A percentile compares a stretch with the other conserved stretches of the same genome.
phyloP scores from a whole-genome alignment of 2,888 invertebrate species.

The Harpalus rufipes region DNA sequence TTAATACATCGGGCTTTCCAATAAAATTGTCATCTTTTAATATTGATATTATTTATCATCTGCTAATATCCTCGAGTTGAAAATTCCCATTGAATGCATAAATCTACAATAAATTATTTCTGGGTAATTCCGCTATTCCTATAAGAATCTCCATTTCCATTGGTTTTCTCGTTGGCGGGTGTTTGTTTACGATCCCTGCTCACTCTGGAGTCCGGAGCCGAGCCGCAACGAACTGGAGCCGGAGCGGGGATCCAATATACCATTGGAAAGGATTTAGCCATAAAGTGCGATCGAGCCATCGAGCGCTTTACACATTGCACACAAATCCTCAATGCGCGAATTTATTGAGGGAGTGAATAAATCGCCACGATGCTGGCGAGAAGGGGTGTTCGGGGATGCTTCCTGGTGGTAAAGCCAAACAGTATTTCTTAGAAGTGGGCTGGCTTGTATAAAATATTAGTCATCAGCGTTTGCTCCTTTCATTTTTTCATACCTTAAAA shows the following conservation, averaged over 20 bases:
- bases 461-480: too few relatives aligned
- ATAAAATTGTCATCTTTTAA: too few relatives aligned
- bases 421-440: background rate
- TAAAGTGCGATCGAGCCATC: conserved; percentile 74
- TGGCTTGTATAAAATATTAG: background rate
- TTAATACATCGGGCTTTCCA: too few relatives aligned
- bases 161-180: conserved; percentile 41
- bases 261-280: conserved; percentile 77
- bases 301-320: conserved; percentile 72
- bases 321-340: conserved; percentile 77
- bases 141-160: conserved; percentile 43
- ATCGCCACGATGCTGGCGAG: conserved; percentile 27
- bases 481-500: too few relatives aligned
- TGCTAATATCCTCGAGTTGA: background rate
- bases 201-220: background rate
- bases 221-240: background rate
- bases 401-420: background rate
- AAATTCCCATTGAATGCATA: background rate
- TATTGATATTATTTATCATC: too few relatives aligned
- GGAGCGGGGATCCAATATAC: conserved; percentile 73
- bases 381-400: background rate
- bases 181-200: conserved; percentile 49
- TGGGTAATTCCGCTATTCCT: conserved; percentile 21
- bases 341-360: conserved; percentile 74
- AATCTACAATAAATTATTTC: conserved; percentile 20